These are phyloP conservation scores for Hippoglossus hippoglossus DNA, from an alignment of 2,797 vertebrate genomes.

Conservation along the genomic window DNA sequence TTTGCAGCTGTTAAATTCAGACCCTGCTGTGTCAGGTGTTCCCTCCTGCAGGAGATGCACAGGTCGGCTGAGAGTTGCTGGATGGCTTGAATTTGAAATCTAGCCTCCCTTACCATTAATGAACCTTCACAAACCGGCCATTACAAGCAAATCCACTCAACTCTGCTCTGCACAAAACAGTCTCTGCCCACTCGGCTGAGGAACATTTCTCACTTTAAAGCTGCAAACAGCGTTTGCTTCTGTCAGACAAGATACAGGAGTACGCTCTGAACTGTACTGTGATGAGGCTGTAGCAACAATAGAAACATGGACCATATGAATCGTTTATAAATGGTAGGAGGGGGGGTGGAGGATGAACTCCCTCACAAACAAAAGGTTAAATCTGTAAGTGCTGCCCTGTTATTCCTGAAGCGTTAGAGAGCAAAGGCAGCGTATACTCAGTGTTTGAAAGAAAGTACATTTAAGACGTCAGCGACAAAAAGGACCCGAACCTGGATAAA, in stretches of 20 bases:
- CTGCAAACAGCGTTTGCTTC: not conserved
- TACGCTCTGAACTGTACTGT: too few species aligned
- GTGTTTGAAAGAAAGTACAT: not conserved
- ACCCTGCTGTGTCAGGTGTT: not conserved
- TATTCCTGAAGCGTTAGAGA: not conserved
- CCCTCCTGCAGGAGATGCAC: not conserved
- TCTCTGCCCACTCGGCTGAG: not conserved
- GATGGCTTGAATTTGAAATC: not conserved
- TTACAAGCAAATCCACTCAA: not conserved
- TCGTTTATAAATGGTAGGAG: too few species aligned
- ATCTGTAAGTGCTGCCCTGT: not conserved
- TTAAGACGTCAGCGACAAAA: slow-evolving; percentile 2
- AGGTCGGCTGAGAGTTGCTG: not conserved
- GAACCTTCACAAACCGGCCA: not conserved
- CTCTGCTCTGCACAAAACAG: not conserved
- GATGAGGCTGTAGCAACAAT: not conserved
- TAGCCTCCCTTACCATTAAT: not conserved
- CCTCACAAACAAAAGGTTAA: too few species aligned
- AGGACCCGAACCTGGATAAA: slow-evolving; percentile 3
- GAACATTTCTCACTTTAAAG: not conserved
- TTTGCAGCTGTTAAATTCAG: slow-evolving; percentile 12
- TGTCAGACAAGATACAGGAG: not conserved
- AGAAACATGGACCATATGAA: not conserved
- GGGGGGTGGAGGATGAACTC: too few species aligned
- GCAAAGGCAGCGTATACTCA: not conserved